Base-by-base conservation (phyloP, 2,113 vertebrate genomes). In the Sebastes fasciatus region DNA sequence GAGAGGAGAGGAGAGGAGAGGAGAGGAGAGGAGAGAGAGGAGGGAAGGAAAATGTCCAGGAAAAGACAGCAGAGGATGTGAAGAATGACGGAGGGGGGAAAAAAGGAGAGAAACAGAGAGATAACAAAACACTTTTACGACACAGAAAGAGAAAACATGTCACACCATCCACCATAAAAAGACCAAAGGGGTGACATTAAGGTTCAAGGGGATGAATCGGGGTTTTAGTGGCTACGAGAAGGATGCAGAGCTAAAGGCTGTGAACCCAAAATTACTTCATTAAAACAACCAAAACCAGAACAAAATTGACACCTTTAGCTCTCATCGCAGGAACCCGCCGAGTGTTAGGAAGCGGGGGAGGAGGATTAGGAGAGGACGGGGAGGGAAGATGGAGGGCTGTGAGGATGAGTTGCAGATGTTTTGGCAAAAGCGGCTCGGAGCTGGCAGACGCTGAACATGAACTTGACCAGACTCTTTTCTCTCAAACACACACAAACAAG, bases 391-490 rank as follows among this genome's bases (percentile, higher is more conserved):
- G 74, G 78, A 61, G 72, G 78, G 85, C 21, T 61, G 85, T 45
- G n/a, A 48, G 70, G 74, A 89, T 82, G 90, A 87, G 63, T 64
- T 82, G 88, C 88, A 82, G 82, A 89, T 92, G 84, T 91, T 34
- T 91, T 76, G 83, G 89, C 91, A 79, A 94, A 34, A 95, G 94
- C 93, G 88, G 91, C 95, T 94, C 76, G 88, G 96, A 95, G 96
- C 93, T 96, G 96, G 96, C 96, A 95, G 95, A 93, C 94, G 92
- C 95, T 86, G 96, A 96, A 96, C 96, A 96, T 96, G 95, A 96
- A 96, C 96, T 95, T 95, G 73, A 77, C 85, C 64, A 19, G 83
- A 89, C 46, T 67, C 42, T 83, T 76, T 19, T 21, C 51, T 48
- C 71, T 23, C 60, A 19, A 40, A 23, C 72, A 4, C 48, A 68